Evolutionary conservation across 2,113 vertebrate species (phyloP).

Genomic region (Geococcyx californianus): DNA sequence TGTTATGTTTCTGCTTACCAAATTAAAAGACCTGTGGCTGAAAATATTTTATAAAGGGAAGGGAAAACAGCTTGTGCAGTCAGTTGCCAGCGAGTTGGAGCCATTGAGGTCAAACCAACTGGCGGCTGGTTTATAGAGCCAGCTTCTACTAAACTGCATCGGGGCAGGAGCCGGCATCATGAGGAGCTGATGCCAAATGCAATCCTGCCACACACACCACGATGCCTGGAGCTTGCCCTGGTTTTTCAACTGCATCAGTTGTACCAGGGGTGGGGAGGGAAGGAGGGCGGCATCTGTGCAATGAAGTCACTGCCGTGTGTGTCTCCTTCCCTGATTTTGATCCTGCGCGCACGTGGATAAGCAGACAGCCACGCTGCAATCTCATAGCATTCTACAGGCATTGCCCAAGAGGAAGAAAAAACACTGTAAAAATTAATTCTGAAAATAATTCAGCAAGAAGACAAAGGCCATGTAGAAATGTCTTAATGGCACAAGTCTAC

Average conservation of each 20-base stretch:
- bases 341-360: not conserved
- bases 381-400: not conserved
- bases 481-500: not conserved
- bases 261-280: not conserved
- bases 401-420: not conserved
- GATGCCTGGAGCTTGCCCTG: not conserved
- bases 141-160: not conserved
- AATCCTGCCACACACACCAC: not conserved
- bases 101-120: not conserved
- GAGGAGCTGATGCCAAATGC: not conserved
- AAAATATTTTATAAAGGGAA: not conserved
- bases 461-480: not conserved
- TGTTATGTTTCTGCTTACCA: not conserved
- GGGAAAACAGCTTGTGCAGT: not conserved
- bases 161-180: not conserved
- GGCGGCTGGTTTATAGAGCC: too few relatives aligned
- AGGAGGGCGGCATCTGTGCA: not conserved
- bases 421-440: not conserved
- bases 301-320: not conserved
- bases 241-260: not conserved
- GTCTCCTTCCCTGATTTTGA: not conserved
- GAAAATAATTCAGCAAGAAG: not conserved
- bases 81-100: not conserved
- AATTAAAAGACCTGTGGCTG: not conserved
- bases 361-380: not conserved